phyloP scores from a whole-genome alignment of 2,797 vertebrate genomes.

The Parauchenoglanis ngamensis region DNA sequence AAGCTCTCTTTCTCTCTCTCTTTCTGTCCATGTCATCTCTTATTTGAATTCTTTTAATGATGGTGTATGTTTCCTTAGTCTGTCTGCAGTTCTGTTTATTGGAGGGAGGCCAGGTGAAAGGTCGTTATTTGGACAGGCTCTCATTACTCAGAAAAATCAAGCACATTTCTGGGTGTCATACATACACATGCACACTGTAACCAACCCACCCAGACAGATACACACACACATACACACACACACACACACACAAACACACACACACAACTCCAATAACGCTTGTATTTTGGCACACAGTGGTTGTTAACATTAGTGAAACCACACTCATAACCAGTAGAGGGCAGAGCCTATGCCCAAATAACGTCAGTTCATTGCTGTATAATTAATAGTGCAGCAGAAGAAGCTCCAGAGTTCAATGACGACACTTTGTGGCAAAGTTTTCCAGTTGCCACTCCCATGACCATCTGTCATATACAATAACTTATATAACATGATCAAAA shows the following conservation, averaged over 20 bases:
- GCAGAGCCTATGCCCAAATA: conserved; percentile 4
- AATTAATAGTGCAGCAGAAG: conserved; percentile 3
- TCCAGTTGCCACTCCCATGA: conserved; percentile 17
- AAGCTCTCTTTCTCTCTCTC: conserved; percentile 1
- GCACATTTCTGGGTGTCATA: conserved; percentile 25
- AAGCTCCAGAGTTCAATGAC: not conserved
- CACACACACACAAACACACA: conserved; percentile 1
- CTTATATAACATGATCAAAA: conserved; percentile 38
- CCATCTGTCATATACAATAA: conserved; percentile 25
- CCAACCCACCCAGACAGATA: not conserved
- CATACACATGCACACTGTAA: conserved; percentile 16
- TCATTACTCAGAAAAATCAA: conserved; percentile 48
- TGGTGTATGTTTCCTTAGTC: conserved; percentile 31
- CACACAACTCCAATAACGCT: not conserved
- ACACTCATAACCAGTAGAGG: conserved; percentile 19
- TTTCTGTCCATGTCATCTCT: conserved; percentile 30
- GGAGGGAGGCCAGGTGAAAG: conserved; percentile 45
- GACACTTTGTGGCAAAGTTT: conserved; percentile 19
- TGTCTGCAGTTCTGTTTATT: conserved; percentile 48
- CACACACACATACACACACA: conserved; percentile 18
- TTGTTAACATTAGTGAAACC: not conserved
- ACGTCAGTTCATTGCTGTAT: not conserved
- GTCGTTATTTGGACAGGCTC: conserved; percentile 52
- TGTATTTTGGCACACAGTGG: not conserved
- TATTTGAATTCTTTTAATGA: conserved; percentile 49